Base-by-base conservation (phyloP, 2,113 vertebrate genomes). In the Leucopsar rothschildi region DNA sequence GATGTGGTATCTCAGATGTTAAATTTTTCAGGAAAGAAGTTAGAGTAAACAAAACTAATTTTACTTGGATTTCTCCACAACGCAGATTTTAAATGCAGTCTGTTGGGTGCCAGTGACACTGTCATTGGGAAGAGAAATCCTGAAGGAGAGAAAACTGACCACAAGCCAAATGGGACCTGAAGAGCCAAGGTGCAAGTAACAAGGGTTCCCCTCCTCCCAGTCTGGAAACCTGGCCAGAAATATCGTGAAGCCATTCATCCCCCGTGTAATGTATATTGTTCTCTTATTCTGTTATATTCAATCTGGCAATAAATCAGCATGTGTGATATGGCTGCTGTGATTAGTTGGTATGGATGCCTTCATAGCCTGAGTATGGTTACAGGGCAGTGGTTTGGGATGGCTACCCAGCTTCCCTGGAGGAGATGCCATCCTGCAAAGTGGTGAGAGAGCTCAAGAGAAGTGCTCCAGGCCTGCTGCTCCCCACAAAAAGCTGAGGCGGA, bases 21-120 rank as follows among this genome's bases (percentile, higher is more conserved):
- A 25, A 65, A 71, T 63, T 86, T 94, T 50, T 93, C 42, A 83
- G 94, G 80, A 83, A 88, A 90, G 52, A 81, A 66, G 20, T 80
- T 59, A 66, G 39, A 86, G 78, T 81, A 92, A 97, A 94, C 60
- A 86, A 81, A 86, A 55, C 0, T 5, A 55, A 45, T 88, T 93
- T 86, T 90, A 33, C 64, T 94, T 70, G 68, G 52, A 73, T 90
- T 81, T 69, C 25, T 52, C 64, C 0, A 0, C 71, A 24, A 37
- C 5, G 12, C 33, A 66, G 71, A 44, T 23, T 63, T 72, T 77
- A 59, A 83, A 70, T 25, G 17, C 56, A 50, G 50, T 33, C 27
- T 1, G 29, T 27, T 55, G 25, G 55, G 52, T 83, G 86, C 68
- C 79, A 70, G 50, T 77, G 73, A 86, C 86, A 35, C 64, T 56